Percentiles rank a stretch among this genome's conserved stretches.
Evolutionary conservation across 2,888 invertebrate genomes (phyloP).

Genomic region (Malacosoma neustria): DNA sequence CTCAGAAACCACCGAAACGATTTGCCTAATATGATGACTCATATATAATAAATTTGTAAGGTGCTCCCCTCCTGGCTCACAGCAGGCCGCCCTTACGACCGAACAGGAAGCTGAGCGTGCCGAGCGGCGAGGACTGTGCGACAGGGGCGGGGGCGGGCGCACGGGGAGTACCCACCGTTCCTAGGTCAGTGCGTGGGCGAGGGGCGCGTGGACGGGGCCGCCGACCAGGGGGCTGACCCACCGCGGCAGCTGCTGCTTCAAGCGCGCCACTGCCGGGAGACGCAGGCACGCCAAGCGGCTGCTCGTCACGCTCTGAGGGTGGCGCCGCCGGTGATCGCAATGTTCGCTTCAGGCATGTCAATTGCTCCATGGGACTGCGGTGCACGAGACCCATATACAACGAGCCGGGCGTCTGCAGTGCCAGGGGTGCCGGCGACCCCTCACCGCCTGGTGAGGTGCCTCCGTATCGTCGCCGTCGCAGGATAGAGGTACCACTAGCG

Average conservation of each 20-base stretch:
- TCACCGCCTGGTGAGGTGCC: slow-evolving; percentile 74
- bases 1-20: background rate
- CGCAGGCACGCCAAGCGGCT: slow-evolving; percentile 75
- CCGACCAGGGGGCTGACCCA: slow-evolving; percentile 43
- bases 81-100: slow-evolving; percentile 90
- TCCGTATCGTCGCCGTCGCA: slow-evolving; percentile 66
- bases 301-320: slow-evolving; percentile 41
- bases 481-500: slow-evolving; percentile 61
- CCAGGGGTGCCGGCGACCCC: slow-evolving; percentile 77
- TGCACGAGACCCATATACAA: slow-evolving; percentile 78
- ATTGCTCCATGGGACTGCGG: slow-evolving; percentile 85
- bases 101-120: slow-evolving; percentile 86
- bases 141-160: slow-evolving; percentile 19
- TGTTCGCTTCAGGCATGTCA: slow-evolving; percentile 80
- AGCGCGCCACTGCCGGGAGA: slow-evolving; percentile 76
- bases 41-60: slow-evolving; percentile 5
- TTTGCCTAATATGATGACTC: background rate
- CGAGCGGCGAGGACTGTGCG: slow-evolving; percentile 68
- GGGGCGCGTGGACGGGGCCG: slow-evolving; percentile 57
- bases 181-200: slow-evolving; percentile 42
- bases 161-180: slow-evolving; percentile 30
- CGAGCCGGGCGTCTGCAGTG: slow-evolving; percentile 74
- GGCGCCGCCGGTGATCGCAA: slow-evolving; percentile 56
- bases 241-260: slow-evolving; percentile 37
- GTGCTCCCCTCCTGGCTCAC: too few relatives aligned